Evolutionary conservation across 2,888 invertebrate species (phyloP), one percentile per base, ranked within the genome.

Genomic region (Litoditis marina): DNA sequence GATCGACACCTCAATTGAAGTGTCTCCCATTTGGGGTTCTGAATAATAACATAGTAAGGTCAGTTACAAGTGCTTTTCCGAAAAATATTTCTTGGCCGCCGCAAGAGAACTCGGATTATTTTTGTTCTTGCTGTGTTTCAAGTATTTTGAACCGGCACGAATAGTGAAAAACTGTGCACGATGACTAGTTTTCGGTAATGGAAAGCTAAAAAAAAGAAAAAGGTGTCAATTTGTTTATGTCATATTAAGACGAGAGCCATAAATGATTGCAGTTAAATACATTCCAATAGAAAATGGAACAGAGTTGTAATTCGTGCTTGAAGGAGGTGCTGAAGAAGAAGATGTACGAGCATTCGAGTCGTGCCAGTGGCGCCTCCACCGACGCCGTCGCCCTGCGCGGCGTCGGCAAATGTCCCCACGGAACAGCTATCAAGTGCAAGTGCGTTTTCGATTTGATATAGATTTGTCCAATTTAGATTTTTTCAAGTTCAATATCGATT

Each of bases 391-490:
- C 66, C 2, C 53, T 71, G 39, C 63, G 72, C 25, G 72, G 72
- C 11, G 61, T 72, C 19, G 72, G 69, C 1, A 32, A 58, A 32
- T 72, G 72, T 62, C 72, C 72, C 2, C 72, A 72, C 54, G 72
- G 72, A 16, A 62, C 69, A 2, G 63, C 72, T 0, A 59, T 68
- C 27, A 67, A 63, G 30, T 72, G 72, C 69, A 72, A 67, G 71
- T 70, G 25, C 27, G 60, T 39, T 16, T 16, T 46, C 16, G 19
- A 7, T 32, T 36, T 42, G 7, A 22, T 25, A 16, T 22, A 25
- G n/a, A 36, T 4, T 19, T 16, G 30, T 22, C 4, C 25, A n/a
- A 22, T 25, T 36, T n/a, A 42, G 42, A 16, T 42, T 16, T 19
- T 2, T 19, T 19, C 42, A 42, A 42, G n/a, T 2, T 19, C 42